Base-by-base conservation (phyloP, 2,888 invertebrate species). In the Bruchidius siliquastri region DNA sequence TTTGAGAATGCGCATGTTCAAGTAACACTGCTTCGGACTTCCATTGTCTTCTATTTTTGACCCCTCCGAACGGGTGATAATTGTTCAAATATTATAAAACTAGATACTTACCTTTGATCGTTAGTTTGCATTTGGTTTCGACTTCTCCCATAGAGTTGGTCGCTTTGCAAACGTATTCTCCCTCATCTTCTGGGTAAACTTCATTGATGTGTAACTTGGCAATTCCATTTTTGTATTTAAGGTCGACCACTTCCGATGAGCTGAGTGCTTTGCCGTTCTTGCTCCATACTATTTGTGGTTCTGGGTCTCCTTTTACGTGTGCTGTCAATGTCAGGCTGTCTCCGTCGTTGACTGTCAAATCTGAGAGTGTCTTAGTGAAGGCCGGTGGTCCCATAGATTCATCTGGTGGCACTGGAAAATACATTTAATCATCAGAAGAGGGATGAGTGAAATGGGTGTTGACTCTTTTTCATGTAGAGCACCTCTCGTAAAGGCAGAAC, bases 161-260 rank as follows among this genome's bases (percentile, higher is more conserved):
- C 22, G 98, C 98, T 83, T 93, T 93, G 84, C 98, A 97, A 8
- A 92, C 90, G 85, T 97, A 98, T 75, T 93, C 92, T 22, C 94
- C 96, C 86, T 96, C 97, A 85, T 98, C 97, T 87, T 98, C 97
- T 0, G 97, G 97, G 90, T 96, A 98, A 70, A 96, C 92, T 88
- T 98, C 98, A 82, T 93, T 93, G 82, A 98, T 97, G 72, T 92
- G 92, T 70, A 98, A 88, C 22, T 93, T 94, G 0, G 97, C 97
- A 18, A 94, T 90, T 72, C 96, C 95, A 84, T 94, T 94, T 87
- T 96, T 96, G 87, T 97, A 97, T 86, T 96, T 96, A 74, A 98
- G 90, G 85, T 97, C 96, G 82, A 98, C 90, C 66, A 96, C 94
- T 88, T 96, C 93, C 0, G 92, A 93, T 20, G 94, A 94, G 76